Percentiles rank a stretch among this genome's conserved stretches.
Evolutionary conservation across 2,888 invertebrate species (phyloP).

Genomic region (Eilema caniola): DNA sequence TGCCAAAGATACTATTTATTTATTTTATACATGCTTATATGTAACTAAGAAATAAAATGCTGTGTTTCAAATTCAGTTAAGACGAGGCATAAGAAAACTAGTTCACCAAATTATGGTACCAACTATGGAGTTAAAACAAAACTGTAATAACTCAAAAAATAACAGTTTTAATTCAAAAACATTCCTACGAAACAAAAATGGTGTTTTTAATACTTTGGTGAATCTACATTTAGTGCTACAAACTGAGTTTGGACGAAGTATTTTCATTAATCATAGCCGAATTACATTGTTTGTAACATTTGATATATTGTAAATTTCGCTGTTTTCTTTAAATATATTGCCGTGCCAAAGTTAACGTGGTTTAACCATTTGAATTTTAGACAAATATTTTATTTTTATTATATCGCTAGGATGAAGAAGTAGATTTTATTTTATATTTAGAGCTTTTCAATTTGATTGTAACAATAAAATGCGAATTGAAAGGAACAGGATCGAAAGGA

Average conservation of each 20-base stretch:
- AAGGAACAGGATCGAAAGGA: slow-evolving; percentile 25
- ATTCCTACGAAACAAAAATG: too few species aligned
- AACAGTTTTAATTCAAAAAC: background rate
- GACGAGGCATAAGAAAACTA: background rate
- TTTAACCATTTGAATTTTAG: slow-evolving; percentile 57
- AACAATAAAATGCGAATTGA: slow-evolving; percentile 41
- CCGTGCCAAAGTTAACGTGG: slow-evolving; percentile 71
- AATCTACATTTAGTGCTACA: background rate
- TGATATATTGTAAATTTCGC: slow-evolving; percentile 38
- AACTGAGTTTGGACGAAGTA: slow-evolving; percentile 27
- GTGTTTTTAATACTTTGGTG: background rate
- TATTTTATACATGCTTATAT: slow-evolving; percentile 41
- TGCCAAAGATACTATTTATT: slow-evolving; percentile 61
- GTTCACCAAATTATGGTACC: background rate
- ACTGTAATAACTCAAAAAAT: background rate
- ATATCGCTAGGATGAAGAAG: too few species aligned
- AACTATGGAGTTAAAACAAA: background rate
- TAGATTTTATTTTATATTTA: too few species aligned
- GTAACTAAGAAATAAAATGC: slow-evolving; percentile 27
- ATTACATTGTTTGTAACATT: slow-evolving; percentile 43
- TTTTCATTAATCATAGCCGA: slow-evolving; percentile 43
- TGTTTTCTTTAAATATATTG: slow-evolving; percentile 58
- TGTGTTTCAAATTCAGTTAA: slow-evolving; percentile 24
- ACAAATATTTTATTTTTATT: slow-evolving; percentile 48
- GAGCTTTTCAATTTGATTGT: slow-evolving; percentile 39